A percentile compares a stretch with the other conserved stretches of the same genome.
Evolutionary conservation across 2,113 vertebrate species (phyloP).

Genomic region (Struthidea cinerea): DNA sequence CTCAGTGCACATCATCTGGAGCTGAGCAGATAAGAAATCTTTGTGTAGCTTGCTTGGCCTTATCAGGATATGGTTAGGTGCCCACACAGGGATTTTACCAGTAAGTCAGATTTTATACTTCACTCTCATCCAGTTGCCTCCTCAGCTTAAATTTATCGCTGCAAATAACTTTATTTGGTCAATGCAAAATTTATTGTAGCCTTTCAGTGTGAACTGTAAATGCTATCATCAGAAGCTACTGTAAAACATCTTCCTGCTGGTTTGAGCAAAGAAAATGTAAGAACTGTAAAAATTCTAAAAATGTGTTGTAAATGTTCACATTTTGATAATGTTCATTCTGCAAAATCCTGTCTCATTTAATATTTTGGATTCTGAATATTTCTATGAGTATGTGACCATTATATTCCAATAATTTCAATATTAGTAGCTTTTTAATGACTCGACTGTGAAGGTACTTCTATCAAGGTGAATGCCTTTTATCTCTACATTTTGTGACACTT

Average conservation of each 20-base stretch:
- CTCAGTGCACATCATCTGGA: not conserved
- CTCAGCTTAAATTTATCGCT: not conserved
- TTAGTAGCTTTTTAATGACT: not conserved
- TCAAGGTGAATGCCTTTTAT: not conserved
- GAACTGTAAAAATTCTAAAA: not conserved
- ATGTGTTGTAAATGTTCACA: not conserved
- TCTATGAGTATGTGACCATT: not conserved
- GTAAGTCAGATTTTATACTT: slow-evolving; percentile 30
- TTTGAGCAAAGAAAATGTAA: not conserved
- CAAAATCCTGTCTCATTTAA: not conserved
- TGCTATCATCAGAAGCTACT: not conserved
- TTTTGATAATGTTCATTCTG: not conserved
- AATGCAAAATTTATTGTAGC: not conserved
- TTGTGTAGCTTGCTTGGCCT: not conserved
- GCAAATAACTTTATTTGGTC: not conserved
- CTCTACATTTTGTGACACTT: not conserved
- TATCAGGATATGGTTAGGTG: slow-evolving; percentile 3
- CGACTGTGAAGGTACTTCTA: not conserved
- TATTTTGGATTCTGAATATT: not conserved
- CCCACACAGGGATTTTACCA: not conserved
- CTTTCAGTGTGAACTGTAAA: not conserved
- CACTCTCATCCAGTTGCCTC: not conserved
- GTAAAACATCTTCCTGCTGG: not conserved
- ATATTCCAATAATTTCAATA: not conserved
- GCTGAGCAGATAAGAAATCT: slow-evolving; percentile 13